Base-by-base conservation (phyloP, 1,140 invertebrate genomes). In the Eurytemora carolleeae region DNA sequence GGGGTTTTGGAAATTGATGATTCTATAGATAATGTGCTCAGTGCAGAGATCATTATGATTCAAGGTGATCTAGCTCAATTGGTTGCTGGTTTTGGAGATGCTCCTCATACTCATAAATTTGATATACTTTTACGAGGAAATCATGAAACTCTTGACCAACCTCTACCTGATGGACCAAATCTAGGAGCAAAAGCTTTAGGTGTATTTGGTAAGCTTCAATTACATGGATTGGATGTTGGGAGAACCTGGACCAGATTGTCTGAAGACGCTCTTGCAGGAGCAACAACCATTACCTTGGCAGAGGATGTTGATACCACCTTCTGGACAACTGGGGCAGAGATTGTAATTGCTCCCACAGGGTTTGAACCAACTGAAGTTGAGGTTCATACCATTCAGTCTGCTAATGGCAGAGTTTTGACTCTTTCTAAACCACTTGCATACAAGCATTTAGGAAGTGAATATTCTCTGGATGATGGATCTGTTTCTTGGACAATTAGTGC, bases 1-100 rank as follows among this genome's bases (percentile, higher is more conserved):
- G 64, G 64, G 7, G 55, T 25, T 17, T 24, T 65, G 1, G 64
- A 65, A 31, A 63, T 65, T 56, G 64, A 59, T 22, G 59, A 65
- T 31, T 56, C 58, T 0, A 63, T 60, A 58, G 58, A 65, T 24
- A 61, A 65, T 25, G 58, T 57, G 15, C 62, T 65, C n/a, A 44
- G 31, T 44, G 31, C 31, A 44, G 31, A 44, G n/a, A 44, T 44
- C 7, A 44, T 44, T n/a, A 44, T 44, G 31, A 44, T 44, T n/a
- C 31, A 44, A n/a, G 31, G 31, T 12, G 31, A 44, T 44, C 31
- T 44, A 12, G 31, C 31, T n/a, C 31, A 44, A n/a, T 12, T 44
- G 31, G 31, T 44, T 12, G 31, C 31, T 44, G 31, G 31, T 12
- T 44, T 44, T 44, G 31, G 7, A 12, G 31, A 44, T 44, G 31